phyloP scores from a whole-genome alignment of 2,888 invertebrate species.

The Nowickia ferox region DNA sequence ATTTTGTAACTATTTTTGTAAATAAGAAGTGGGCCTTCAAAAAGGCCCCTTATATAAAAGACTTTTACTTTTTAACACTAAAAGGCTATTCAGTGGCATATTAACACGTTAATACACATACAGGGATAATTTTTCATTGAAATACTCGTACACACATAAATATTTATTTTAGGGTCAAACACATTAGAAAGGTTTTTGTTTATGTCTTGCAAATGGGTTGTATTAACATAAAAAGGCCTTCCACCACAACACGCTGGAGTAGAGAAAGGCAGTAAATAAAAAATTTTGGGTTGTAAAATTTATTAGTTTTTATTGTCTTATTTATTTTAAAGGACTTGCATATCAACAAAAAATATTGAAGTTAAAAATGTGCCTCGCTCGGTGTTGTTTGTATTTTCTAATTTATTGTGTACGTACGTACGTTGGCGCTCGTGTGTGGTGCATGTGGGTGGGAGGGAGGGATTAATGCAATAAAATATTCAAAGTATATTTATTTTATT shows the following conservation, averaged over 20 bases:
- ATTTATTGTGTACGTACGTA: constrained; percentile 9
- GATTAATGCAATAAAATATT: constrained; percentile 51
- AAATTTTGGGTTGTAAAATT: constrained; percentile 42
- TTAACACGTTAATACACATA: constrained; percentile 9
- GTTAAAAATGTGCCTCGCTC: background rate
- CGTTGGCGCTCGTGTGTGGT: background rate
- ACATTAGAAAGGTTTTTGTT: constrained; percentile 42
- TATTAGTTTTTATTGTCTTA: constrained; percentile 47
- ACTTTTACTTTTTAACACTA: background rate
- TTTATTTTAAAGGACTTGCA: constrained; percentile 17
- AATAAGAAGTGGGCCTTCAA: background rate
- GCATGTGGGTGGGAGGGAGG: too few species aligned
- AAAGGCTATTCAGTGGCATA: background rate
- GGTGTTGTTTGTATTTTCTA: background rate
- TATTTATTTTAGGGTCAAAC: constrained; percentile 41
- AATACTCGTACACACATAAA: background rate
- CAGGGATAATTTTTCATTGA: constrained; percentile 19
- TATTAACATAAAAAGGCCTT: constrained; percentile 14
- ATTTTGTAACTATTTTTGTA: too few species aligned
- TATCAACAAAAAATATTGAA: background rate
- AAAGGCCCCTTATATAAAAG: background rate
- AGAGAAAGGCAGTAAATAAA: background rate
- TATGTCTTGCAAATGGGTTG: background rate
- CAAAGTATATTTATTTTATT: constrained; percentile 45
- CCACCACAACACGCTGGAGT: background rate